Conservation (phyloP, 2,797 vertebrate species). For the Gorsachius magnificus region DNA sequence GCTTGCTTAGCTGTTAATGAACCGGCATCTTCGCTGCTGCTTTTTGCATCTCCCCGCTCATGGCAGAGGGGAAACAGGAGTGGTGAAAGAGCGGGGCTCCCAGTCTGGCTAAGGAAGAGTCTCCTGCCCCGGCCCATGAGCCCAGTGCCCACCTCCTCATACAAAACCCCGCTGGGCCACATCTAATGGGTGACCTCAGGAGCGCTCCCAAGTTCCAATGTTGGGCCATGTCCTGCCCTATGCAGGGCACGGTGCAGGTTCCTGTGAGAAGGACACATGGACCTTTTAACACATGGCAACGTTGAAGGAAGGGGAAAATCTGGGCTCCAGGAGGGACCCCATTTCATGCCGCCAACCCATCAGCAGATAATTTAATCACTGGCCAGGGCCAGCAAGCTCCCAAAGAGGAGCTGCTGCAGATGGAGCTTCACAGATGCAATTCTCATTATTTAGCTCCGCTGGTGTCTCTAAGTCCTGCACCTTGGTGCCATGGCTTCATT, state of each 20-base stretch:
- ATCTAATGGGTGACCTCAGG: background rate
- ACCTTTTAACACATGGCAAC: background rate
- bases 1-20: background rate
- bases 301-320: background rate
- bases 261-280: background rate
- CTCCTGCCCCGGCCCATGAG: background rate
- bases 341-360: background rate
- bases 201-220: background rate
- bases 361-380: background rate
- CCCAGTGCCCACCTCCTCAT: background rate
- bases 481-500: background rate
- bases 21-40: background rate
- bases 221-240: background rate
- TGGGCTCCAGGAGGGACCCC: background rate
- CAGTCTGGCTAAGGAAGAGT: background rate
- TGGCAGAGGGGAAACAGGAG: background rate
- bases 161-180: background rate
- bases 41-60: background rate
- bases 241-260: rapidly evolving
- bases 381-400: background rate
- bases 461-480: background rate
- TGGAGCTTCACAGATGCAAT: background rate
- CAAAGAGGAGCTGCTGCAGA: background rate
- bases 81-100: background rate
- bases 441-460: background rate